Base-by-base conservation (phyloP, 2,888 invertebrate species). In the Erebia ligea region DNA sequence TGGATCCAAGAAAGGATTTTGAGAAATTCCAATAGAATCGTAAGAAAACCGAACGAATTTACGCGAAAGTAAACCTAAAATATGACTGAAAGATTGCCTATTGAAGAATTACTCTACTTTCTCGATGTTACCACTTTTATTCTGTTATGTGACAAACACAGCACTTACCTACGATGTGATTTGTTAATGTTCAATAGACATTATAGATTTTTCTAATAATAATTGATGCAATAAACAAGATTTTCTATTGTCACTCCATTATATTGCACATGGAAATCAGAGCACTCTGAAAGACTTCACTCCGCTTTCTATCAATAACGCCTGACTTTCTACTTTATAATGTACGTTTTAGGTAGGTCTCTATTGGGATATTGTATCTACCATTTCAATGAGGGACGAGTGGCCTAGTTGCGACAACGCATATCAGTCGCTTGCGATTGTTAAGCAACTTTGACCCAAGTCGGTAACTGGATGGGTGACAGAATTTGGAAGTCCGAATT, bases 201-300 rank as follows among this genome's bases (percentile, higher is more conserved):
- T 48, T 62, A 62, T 13, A 48, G 45, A 62, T 48, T 48, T 62
- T 62, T 48, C 61, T 19, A 45, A n/a, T 42, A 59, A 48, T 62
- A 62, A 62, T 62, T 48, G 62, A 48, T 13, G 62, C 45, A 48
- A 48, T 62, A 45, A 48, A 21, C 62, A 21, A 62, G 62, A 48
- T 21, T 48, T 48, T 62, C 62, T 15, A 62, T 62, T 62, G 62
- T 62, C 45, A 62, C 61, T 61, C 42, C 61, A 61, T 61, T 61
- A 42, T 45, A 61, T 61, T 45, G 42, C 61, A 61, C 62, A 62
- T 62, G 62, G 62, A 62, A 62, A 62, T 62, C 21, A 48, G 62
- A 62, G 13, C 62, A 48, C 17, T 17, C 17, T 62, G 45, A 21
- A 62, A 48, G 21, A 45, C 13, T 34, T 40, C 40, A 62, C 45